phyloP scores from a whole-genome alignment of 2,113 vertebrate species.

The Perca fluviatilis region DNA sequence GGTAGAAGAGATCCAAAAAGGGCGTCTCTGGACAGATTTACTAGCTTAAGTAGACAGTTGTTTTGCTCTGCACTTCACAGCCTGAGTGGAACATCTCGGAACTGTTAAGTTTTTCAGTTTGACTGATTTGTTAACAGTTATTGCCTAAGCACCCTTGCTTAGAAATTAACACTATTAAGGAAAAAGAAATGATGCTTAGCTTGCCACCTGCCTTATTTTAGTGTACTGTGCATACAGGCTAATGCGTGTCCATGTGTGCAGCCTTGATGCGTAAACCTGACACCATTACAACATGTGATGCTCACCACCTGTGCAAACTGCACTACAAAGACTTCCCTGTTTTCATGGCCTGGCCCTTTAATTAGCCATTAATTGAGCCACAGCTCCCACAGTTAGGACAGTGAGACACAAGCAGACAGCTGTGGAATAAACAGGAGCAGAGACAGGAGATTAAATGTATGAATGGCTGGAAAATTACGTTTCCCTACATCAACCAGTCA shows the following conservation, averaged over 20 bases:
- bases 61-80: slow-evolving; percentile 20
- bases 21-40: slow-evolving; percentile 26
- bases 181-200: slow-evolving; percentile 23
- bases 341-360: slow-evolving; percentile 73
- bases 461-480: slow-evolving; percentile 52
- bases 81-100: slow-evolving; percentile 12
- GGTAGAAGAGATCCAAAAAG: slow-evolving; percentile 7
- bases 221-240: slow-evolving; percentile 6
- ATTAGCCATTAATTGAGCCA: slow-evolving; percentile 78
- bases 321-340: slow-evolving; percentile 78
- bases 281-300: slow-evolving; percentile 73
- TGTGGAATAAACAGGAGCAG: slow-evolving; percentile 42
- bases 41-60: neutral
- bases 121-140: slow-evolving; percentile 22
- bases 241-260: slow-evolving; percentile 41
- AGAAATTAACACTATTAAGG: slow-evolving; percentile 14
- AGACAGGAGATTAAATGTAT: slow-evolving; percentile 27
- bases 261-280: slow-evolving; percentile 61
- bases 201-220: neutral
- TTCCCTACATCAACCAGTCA: slow-evolving; percentile 5
- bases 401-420: slow-evolving; percentile 45
- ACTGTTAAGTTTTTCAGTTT: slow-evolving; percentile 8
- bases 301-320: slow-evolving; percentile 80
- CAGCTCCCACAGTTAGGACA: slow-evolving; percentile 55
- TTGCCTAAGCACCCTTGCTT: neutral